Conservation (phyloP, 2,888 invertebrate genomes). For the Drosophila greeni region DNA sequence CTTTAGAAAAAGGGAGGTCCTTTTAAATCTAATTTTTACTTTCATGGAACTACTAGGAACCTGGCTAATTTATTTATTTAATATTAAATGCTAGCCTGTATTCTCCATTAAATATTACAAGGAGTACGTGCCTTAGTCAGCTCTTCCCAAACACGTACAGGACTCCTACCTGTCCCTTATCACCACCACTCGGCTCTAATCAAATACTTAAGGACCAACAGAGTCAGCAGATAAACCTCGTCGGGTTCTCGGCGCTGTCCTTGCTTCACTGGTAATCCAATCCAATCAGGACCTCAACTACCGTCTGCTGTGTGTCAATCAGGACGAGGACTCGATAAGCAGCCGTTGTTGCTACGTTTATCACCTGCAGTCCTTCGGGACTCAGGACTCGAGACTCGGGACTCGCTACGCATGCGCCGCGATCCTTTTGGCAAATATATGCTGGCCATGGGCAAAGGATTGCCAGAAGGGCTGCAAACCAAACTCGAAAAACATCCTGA, state of each 20-base stretch:
- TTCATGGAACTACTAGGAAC: background rate
- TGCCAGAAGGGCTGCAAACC: conserved; percentile 38
- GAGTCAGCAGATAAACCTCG: conserved; percentile 28
- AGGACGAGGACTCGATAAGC: conserved; percentile 64
- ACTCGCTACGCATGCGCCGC: conserved; percentile 51
- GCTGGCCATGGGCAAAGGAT: conserved; percentile 65
- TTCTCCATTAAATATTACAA: background rate
- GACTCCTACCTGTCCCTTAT: conserved; percentile 34
- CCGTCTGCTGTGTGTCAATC: conserved; percentile 47
- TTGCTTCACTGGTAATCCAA: conserved; percentile 32
- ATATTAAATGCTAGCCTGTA: background rate
- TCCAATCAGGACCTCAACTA: conserved; percentile 37
- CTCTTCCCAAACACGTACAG: background rate
- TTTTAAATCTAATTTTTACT: background rate
- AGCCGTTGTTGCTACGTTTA: conserved; percentile 58
- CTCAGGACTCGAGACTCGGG: conserved; percentile 18
- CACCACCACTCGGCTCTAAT: conserved; percentile 23
- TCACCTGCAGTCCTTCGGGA: conserved; percentile 62
- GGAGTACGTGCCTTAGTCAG: conserved; percentile 20
- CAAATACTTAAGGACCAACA: conserved; percentile 29
- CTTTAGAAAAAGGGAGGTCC: background rate
- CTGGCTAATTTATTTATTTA: too few species aligned
- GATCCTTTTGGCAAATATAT: conserved; percentile 66
- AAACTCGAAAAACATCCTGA: conserved; percentile 15
- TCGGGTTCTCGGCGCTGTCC: conserved; percentile 1